Evolutionary conservation across 2,888 invertebrate genomes (phyloP).

Genomic region (Nymphalis polychloros): DNA sequence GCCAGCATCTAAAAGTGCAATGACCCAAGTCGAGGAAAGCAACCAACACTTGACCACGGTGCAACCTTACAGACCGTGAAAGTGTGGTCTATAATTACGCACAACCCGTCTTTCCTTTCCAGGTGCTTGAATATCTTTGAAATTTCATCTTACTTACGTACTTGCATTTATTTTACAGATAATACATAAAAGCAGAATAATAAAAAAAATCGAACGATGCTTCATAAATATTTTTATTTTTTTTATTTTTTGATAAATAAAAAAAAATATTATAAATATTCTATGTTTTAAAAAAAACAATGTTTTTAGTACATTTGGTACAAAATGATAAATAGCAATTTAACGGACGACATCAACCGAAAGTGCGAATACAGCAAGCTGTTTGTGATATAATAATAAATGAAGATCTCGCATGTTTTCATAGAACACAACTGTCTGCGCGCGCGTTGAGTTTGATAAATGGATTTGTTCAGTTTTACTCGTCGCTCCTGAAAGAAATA

Average conservation of each 20-base stretch:
- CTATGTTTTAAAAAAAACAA: background rate
- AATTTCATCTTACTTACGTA: slow-evolving; percentile 14
- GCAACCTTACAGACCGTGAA: slow-evolving; percentile 62
- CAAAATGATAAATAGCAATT: slow-evolving; percentile 11
- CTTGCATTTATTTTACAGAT: background rate
- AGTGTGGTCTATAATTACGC: slow-evolving; percentile 70
- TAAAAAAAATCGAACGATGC: background rate
- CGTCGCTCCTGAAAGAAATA: slow-evolving; percentile 34
- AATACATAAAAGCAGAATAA: slow-evolving; percentile 1
- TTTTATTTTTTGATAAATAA: too few species aligned
- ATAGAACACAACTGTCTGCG: slow-evolving; percentile 32
- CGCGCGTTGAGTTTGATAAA: slow-evolving; percentile 33
- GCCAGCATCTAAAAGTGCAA: slow-evolving; percentile 52
- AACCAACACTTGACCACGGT: slow-evolving; percentile 56
- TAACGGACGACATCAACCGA: slow-evolving; percentile 26
- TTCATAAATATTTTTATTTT: too few species aligned
- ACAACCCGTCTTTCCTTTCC: slow-evolving; percentile 54
- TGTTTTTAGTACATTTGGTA: background rate
- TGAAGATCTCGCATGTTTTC: slow-evolving; percentile 33
- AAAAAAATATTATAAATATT: too few species aligned
- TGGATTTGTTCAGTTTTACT: slow-evolving; percentile 24
- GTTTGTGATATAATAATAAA: slow-evolving; percentile 29
- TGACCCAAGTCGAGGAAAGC: slow-evolving; percentile 72
- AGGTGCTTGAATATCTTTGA: slow-evolving; percentile 33
- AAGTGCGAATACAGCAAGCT: slow-evolving; percentile 29